A percentile compares a stretch with the other conserved stretches of the same genome.
phyloP scores from a whole-genome alignment of 2,888 invertebrate genomes.

The Melanargia galathea region DNA sequence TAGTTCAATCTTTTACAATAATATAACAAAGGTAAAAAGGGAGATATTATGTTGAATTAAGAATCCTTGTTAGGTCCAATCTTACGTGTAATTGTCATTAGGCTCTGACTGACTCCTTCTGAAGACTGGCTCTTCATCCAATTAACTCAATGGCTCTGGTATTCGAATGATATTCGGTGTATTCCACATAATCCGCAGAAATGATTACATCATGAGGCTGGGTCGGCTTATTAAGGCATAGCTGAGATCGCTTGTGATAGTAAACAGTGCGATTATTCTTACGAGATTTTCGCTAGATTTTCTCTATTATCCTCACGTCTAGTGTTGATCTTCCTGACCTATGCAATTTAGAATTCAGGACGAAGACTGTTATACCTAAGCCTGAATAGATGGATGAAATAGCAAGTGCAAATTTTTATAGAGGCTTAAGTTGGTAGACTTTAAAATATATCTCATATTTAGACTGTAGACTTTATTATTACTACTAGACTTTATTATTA shows the following conservation, averaged over 20 bases:
- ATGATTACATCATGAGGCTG: not conserved
- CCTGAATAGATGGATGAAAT: not conserved
- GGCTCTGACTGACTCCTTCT: too few relatives aligned
- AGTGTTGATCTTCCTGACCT: not conserved
- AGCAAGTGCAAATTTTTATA: not conserved
- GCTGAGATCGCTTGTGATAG: conserved; percentile 8
- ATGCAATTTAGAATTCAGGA: conserved; percentile 11
- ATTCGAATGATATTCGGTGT: not conserved
- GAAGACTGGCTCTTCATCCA: too few relatives aligned
- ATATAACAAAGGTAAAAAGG: too few relatives aligned
- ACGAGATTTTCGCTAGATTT: not conserved
- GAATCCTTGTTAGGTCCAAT: too few relatives aligned
- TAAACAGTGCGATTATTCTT: not conserved
- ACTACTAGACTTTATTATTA: too few relatives aligned
- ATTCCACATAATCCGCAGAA: conserved; percentile 9
- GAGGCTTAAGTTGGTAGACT: not conserved
- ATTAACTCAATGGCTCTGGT: not conserved
- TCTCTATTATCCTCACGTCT: not conserved
- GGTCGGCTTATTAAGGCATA: conserved; percentile 9
- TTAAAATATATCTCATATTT: too few relatives aligned
- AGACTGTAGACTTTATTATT: too few relatives aligned
- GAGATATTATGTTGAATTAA: too few relatives aligned
- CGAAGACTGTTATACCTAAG: not conserved
- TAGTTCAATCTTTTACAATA: too few relatives aligned
- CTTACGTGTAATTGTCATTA: too few relatives aligned